Percentiles rank a stretch among this genome's conserved stretches.
Conservation (phyloP, 92 coral and sea anemone species). For the Paramuricea clavata region DNA sequence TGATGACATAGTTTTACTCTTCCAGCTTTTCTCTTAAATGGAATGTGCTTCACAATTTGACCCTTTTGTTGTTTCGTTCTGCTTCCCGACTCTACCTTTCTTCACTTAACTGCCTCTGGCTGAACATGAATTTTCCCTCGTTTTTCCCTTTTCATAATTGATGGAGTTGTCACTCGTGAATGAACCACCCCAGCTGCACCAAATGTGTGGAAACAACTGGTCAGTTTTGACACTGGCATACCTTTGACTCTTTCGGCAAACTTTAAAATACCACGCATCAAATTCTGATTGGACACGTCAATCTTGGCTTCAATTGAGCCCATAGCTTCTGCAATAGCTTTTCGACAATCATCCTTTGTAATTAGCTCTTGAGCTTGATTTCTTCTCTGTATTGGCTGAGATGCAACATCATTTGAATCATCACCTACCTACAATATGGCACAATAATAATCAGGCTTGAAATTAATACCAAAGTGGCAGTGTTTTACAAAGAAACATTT, state of each 20-base stretch:
- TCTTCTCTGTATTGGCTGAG: slow-evolving; percentile 20
- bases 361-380: slow-evolving; percentile 16
- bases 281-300: background rate
- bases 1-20: slow-evolving; percentile 16
- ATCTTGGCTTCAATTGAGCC: background rate
- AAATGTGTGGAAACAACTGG: slow-evolving; percentile 18
- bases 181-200: slow-evolving; percentile 31
- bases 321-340: background rate
- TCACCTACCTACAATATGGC: background rate
- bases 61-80: slow-evolving; percentile 27
- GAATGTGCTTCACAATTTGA: background rate
- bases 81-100: slow-evolving; percentile 7
- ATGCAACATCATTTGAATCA: background rate
- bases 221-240: slow-evolving; percentile 32
- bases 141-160: slow-evolving; percentile 25
- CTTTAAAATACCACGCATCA: slow-evolving; percentile 10
- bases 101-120: slow-evolving; percentile 34
- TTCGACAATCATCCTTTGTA: slow-evolving; percentile 12
- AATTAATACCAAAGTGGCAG: background rate
- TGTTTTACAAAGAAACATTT: no score
- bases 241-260: background rate
- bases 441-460: background rate
- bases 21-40: slow-evolving; percentile 4
- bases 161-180: slow-evolving; percentile 10
- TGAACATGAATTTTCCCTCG: slow-evolving; percentile 2